Evolutionary conservation across 2,113 vertebrate species (phyloP).

Genomic region (Melanerpes formicivorus): DNA sequence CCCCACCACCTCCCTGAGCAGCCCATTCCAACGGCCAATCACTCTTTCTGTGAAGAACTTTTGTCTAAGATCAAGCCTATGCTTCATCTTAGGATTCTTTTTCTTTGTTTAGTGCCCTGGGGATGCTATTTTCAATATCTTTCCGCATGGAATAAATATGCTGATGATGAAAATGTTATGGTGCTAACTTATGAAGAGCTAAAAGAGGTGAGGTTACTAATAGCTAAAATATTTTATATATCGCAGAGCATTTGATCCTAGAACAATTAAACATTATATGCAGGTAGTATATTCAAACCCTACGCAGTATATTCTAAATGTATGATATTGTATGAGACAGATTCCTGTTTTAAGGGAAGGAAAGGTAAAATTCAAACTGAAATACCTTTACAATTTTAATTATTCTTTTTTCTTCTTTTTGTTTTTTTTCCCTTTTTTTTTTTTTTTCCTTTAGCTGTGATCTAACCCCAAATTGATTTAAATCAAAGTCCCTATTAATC

Average conservation of each 20-base stretch:
- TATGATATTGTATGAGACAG: rapidly evolving
- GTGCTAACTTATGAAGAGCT: slow-evolving; percentile 80
- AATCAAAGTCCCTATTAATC: background rate
- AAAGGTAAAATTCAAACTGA: background rate
- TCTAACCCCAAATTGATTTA: background rate
- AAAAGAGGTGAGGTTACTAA: slow-evolving; percentile 74
- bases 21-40: too few species aligned
- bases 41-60: too few species aligned
- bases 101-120: slow-evolving; percentile 69
- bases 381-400: background rate
- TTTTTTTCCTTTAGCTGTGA: background rate
- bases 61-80: background rate
- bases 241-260: background rate
- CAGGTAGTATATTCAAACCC: background rate
- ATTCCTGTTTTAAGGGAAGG: background rate
- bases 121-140: slow-evolving; percentile 81
- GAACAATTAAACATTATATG: background rate
- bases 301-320: background rate
- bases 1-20: too few species aligned
- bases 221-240: background rate
- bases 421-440: background rate
- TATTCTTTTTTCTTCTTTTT: background rate
- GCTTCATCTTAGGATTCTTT: background rate
- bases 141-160: slow-evolving; percentile 76
- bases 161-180: slow-evolving; percentile 74